These are phyloP conservation scores for Rosalia funebris DNA, from an alignment of 2,888 invertebrate genomes.

Conservation along the genomic window DNA sequence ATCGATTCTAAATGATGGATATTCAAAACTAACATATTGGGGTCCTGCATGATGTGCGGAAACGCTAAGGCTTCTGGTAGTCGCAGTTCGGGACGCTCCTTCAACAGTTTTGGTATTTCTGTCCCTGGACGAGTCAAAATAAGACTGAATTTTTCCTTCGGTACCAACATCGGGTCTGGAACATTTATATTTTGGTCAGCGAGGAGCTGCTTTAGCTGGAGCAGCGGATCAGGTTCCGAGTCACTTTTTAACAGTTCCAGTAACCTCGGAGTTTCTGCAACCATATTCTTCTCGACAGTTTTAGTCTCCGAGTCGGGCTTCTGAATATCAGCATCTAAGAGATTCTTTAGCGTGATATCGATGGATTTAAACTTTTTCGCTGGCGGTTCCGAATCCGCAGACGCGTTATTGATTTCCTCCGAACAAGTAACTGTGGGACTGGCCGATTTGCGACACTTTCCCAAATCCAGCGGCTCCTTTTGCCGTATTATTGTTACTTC, in stretches of 20 bases:
- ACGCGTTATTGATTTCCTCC: slow-evolving; percentile 73
- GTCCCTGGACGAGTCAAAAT: slow-evolving; percentile 77
- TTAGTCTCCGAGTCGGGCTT: slow-evolving; percentile 45
- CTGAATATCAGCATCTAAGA: slow-evolving; percentile 63
- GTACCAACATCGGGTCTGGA: slow-evolving; percentile 84
- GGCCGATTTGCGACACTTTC: slow-evolving; percentile 73
- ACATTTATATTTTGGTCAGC: slow-evolving; percentile 76
- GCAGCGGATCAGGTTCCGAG: slow-evolving; percentile 65
- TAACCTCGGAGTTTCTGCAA: slow-evolving; percentile 59
- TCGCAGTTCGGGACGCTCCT: slow-evolving; percentile 77
- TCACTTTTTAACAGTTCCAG: slow-evolving; percentile 63
- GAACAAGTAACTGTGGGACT: slow-evolving; percentile 81
- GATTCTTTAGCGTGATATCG: slow-evolving; percentile 65
- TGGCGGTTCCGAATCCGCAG: slow-evolving; percentile 61
- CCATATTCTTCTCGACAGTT: slow-evolving; percentile 30
- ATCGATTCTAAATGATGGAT: slow-evolving; percentile 77
- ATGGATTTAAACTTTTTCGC: slow-evolving; percentile 66
- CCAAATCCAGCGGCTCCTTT: slow-evolving; percentile 76
- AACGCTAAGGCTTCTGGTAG: slow-evolving; percentile 79
- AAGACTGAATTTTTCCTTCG: slow-evolving; percentile 77
- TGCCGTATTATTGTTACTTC: slow-evolving; percentile 68
- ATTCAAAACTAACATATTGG: slow-evolving; percentile 81
- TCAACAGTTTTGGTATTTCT: slow-evolving; percentile 80
- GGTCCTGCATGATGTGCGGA: slow-evolving; percentile 79
- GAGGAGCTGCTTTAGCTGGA: slow-evolving; percentile 77